Conservation (phyloP, 2,888 invertebrate genomes). For the Pogonocherus hispidulus region DNA sequence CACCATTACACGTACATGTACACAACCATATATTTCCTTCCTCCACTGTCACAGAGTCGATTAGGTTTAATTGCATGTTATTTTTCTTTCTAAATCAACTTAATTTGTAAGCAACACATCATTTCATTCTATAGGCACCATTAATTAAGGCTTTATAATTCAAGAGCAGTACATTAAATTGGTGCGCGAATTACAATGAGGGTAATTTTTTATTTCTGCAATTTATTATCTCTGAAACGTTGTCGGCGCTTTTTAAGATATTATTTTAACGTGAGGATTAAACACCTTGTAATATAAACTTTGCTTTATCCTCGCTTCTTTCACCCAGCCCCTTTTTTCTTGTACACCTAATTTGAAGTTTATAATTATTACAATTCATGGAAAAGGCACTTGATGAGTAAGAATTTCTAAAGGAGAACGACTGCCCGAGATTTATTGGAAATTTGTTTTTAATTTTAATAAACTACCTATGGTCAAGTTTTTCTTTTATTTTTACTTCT, state of each 20-base stretch:
- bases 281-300: too few relatives aligned
- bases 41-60: conserved; percentile 1
- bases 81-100: conserved; percentile 30
- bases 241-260: conserved; percentile 9
- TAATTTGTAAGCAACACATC: conserved; percentile 24
- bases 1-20: not conserved
- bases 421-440: too few relatives aligned
- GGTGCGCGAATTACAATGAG: not conserved
- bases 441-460: too few relatives aligned
- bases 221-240: conserved; percentile 16
- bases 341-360: too few relatives aligned
- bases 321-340: too few relatives aligned
- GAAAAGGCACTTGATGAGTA: too few relatives aligned
- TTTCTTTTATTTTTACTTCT: too few relatives aligned
- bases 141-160: conserved; percentile 27
- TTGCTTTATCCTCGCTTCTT: too few relatives aligned
- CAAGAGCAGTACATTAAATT: conserved; percentile 21
- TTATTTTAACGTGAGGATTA: conserved; percentile 26
- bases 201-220: conserved; percentile 19
- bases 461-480: too few relatives aligned
- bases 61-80: conserved; percentile 16
- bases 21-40: not conserved
- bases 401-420: too few relatives aligned
- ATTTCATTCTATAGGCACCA: conserved; percentile 12
- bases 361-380: too few relatives aligned